Conservation (phyloP, 2,113 vertebrate species). For the Equus quagga region DNA sequence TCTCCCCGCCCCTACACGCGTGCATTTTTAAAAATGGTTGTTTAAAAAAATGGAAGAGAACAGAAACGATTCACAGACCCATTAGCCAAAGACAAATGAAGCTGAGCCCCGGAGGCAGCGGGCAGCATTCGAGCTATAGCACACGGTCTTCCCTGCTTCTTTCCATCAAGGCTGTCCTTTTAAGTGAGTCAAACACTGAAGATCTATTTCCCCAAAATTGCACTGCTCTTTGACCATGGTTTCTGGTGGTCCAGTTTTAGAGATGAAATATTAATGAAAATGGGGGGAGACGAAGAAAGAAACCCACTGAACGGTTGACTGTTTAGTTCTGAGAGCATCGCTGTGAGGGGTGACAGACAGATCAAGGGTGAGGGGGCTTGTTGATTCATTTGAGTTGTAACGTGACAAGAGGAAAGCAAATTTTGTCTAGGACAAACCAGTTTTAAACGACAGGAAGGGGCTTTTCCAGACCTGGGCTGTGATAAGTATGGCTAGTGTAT, state of each 20-base stretch:
- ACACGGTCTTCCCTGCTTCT: background rate
- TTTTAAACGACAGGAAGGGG: background rate
- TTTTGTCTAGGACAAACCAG: background rate
- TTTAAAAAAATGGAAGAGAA: constrained; percentile 55
- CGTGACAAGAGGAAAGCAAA: background rate
- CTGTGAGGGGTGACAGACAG: background rate
- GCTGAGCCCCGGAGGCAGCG: constrained; percentile 15
- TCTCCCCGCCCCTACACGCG: constrained; percentile 37
- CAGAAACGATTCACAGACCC: constrained; percentile 66
- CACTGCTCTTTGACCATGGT: background rate
- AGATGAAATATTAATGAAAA: constrained; percentile 64
- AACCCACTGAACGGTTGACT: background rate
- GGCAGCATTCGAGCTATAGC: constrained; percentile 49
- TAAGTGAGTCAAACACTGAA: constrained; percentile 16
- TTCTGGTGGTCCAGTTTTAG: background rate
- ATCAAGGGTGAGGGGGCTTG: background rate
- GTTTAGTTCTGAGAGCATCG: background rate
- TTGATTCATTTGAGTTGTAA: background rate
- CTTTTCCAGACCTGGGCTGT: background rate
- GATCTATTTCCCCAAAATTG: constrained; percentile 24
- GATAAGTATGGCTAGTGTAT: background rate
- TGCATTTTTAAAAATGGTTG: background rate
- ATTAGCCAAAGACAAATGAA: constrained; percentile 80
- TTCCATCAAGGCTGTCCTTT: background rate
- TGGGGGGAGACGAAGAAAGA: constrained; percentile 1